Evolutionary conservation across 2,113 vertebrate species (phyloP), one percentile per base, ranked within the genome.

Genomic region (Phaethon lepturus): DNA sequence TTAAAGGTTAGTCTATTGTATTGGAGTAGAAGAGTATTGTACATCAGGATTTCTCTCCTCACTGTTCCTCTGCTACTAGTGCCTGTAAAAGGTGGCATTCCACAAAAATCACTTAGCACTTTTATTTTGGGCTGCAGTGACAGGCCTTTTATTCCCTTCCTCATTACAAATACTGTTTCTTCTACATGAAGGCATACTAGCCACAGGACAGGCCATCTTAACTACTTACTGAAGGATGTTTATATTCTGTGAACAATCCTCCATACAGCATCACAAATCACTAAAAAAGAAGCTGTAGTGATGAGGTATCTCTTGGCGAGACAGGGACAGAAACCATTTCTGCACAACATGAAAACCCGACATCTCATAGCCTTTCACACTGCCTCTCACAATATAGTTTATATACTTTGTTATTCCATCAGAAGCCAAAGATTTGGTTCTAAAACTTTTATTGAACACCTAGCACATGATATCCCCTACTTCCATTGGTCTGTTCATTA

Each of bases 391-490:
- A 38, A 6, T 40, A 8, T 23, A 22, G 29, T 60, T 66, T 15
- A 55, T 17, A 28, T 2, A 49, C 22, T 84, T 49, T 24, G 13
- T 68, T 53, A 26, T 19, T 35, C 33, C 29, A n/a, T 8, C 38
- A 74, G 67, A 89, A 85, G 35, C 16, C 22, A 68, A 55, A 89
- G 26, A 55, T 33, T 26, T 29, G 9, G 10, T 49, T 75, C 50
- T n/a, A 50, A 45, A 71, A 17, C 63, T 56, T 24, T 19, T 12
- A 15, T 7, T 38, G 60, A 56, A 42, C 9, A 58, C 44, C 28
- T 23, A 44, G 25, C 28, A 50, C 0, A 0, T 3, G 15, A 31
- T 7, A 52, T 7, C 17, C 22, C 40, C 53, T 12, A 17, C 16
- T 76, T 69, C 50, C 29, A 14, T 7, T n/a, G 20, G 16, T 31